Percentiles rank a stretch among this genome's conserved stretches.
These are phyloP conservation scores for Sylvilagus bachmani DNA, from an alignment of 2,113 vertebrate species.

Conservation along the genomic window DNA sequence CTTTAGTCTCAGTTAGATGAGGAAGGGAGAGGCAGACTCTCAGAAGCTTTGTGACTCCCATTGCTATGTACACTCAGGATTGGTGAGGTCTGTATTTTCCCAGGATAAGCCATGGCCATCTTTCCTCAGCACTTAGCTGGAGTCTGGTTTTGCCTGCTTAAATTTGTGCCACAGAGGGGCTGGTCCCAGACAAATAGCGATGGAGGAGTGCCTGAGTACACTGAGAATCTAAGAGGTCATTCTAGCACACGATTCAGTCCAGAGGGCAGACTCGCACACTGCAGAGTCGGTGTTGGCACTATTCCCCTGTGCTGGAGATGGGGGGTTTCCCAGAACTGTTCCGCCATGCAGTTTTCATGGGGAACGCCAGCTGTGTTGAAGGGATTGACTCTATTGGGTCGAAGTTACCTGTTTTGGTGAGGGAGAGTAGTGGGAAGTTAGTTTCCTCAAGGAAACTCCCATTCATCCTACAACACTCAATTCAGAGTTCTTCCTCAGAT, in stretches of 20 bases:
- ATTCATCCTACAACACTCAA: not conserved
- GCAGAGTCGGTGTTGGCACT: not conserved
- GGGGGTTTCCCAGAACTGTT: not conserved
- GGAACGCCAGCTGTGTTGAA: not conserved
- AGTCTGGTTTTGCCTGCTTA: not conserved
- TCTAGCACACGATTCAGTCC: not conserved
- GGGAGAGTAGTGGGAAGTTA: not conserved
- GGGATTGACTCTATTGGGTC: not conserved
- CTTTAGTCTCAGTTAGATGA: not conserved
- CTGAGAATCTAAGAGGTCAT: not conserved
- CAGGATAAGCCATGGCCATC: not conserved
- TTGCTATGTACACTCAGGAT: not conserved
- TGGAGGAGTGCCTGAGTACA: not conserved
- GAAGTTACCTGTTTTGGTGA: not conserved
- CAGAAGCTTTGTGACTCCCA: not conserved
- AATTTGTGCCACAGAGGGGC: not conserved
- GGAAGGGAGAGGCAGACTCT: not conserved
- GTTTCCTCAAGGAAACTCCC: not conserved
- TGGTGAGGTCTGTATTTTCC: not conserved
- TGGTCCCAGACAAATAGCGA: not conserved
- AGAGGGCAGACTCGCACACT: not conserved
- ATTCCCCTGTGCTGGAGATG: not conserved
- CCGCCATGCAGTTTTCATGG: not conserved
- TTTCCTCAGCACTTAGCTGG: not conserved
- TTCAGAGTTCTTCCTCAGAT: slow-evolving; percentile 8